A percentile compares a stretch with the other conserved stretches of the same genome.
phyloP scores from a whole-genome alignment of 2,113 vertebrate genomes.

The Synodontis membranacea region DNA sequence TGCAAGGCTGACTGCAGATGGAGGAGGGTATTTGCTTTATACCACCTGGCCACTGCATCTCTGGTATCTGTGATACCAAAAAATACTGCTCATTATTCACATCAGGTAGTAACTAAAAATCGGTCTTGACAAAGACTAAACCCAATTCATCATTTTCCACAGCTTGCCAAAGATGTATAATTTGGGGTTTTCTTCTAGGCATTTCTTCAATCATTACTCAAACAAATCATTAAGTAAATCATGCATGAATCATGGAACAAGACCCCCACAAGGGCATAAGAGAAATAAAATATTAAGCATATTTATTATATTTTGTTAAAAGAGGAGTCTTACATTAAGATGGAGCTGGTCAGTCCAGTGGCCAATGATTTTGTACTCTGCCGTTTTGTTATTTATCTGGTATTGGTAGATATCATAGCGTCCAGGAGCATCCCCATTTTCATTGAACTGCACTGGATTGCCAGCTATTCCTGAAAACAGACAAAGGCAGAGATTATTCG shows the following conservation, averaged over 20 bases:
- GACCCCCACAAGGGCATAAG: neutral
- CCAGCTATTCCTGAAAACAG: conserved; percentile 85
- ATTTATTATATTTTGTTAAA: neutral
- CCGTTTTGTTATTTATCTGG: conserved; percentile 86
- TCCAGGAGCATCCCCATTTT: conserved; percentile 84
- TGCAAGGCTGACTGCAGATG: conserved; percentile 74
- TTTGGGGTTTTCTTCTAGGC: neutral
- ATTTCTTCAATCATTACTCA: conserved; percentile 4
- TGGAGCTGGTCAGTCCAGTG: conserved; percentile 92
- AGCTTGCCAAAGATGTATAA: neutral
- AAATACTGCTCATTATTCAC: conserved; percentile 14
- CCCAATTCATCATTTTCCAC: neutral
- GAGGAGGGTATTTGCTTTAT: conserved; percentile 69
- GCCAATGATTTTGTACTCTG: conserved; percentile 93
- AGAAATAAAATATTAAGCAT: neutral
- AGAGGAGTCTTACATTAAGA: conserved; percentile 79
- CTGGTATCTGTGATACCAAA: conserved; percentile 64
- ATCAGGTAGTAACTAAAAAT: neutral
- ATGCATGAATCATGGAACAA: neutral
- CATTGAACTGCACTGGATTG: conserved; percentile 94
- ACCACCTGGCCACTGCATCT: conserved; percentile 74
- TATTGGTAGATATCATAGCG: conserved; percentile 94
- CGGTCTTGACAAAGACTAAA: neutral
- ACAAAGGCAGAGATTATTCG: conserved; percentile 43
- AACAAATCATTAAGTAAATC: neutral